Evolutionary conservation across 2,797 vertebrate species (phyloP).

Genomic region (Poecilia picta): DNA sequence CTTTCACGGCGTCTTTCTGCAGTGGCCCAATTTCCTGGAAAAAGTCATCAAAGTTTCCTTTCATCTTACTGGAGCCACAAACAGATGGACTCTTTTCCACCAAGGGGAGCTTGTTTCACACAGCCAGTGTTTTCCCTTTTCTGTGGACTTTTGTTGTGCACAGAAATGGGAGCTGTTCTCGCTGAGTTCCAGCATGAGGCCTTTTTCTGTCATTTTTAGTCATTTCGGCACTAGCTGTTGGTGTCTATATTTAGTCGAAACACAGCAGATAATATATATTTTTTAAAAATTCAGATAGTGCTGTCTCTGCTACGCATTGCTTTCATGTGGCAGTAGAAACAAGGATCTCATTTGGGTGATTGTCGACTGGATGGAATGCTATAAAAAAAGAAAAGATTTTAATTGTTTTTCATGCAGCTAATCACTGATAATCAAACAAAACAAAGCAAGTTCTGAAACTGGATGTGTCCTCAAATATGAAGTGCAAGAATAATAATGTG

Average conservation of each 20-base stretch:
- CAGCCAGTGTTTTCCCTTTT: slow-evolving; percentile 21
- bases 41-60: slow-evolving; percentile 58
- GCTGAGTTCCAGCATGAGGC: not conserved
- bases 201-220: not conserved
- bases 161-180: not conserved
- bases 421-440: not conserved
- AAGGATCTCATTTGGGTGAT: not conserved
- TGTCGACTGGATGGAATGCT: not conserved
- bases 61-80: slow-evolving; percentile 29
- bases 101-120: slow-evolving; percentile 22
- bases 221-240: slow-evolving; percentile 8
- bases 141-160: not conserved
- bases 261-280: not conserved
- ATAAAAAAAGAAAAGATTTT: not conserved
- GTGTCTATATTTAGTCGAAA: not conserved
- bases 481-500: not conserved
- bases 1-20: slow-evolving; percentile 6
- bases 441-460: not conserved
- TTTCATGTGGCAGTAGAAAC: not conserved
- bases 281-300: not conserved
- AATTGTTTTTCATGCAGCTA: not conserved
- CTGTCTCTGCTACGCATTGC: not conserved
- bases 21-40: slow-evolving; percentile 48
- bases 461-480: not conserved
- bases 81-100: slow-evolving; percentile 44